These are phyloP conservation scores for Pheosia tremula DNA, from an alignment of 2,888 invertebrate species.

Conservation along the genomic window DNA sequence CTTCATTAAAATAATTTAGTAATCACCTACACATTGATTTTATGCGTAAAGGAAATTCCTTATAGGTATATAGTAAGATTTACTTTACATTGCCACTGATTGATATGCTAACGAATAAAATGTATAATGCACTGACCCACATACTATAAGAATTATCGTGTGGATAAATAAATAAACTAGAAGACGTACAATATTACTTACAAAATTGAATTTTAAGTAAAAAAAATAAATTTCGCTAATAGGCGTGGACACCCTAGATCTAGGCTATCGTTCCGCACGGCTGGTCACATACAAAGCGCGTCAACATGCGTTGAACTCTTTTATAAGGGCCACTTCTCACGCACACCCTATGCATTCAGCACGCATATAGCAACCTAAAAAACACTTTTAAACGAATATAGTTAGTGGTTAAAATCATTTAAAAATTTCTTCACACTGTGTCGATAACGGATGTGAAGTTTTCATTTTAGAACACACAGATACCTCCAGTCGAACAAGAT, in stretches of 20 bases:
- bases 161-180: not conserved
- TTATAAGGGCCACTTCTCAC: slow-evolving; percentile 76
- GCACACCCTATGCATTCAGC: slow-evolving; percentile 52
- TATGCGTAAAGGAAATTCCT: not conserved
- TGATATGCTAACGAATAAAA: slow-evolving; percentile 1
- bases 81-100: not conserved
- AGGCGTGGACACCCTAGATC: slow-evolving; percentile 50
- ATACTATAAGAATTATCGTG: not conserved
- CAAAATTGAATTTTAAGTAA: not conserved
- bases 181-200: not conserved
- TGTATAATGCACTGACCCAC: slow-evolving; percentile 8
- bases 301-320: slow-evolving; percentile 82
- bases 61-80: not conserved
- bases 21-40: slow-evolving; percentile 15
- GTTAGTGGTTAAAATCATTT: slow-evolving; percentile 54
- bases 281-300: slow-evolving; percentile 65
- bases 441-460: slow-evolving; percentile 63
- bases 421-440: slow-evolving; percentile 39
- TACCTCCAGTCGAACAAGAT: slow-evolving; percentile 48
- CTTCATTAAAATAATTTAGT: slow-evolving; percentile 23
- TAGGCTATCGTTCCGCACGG: slow-evolving; percentile 64
- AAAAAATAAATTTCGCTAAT: slow-evolving; percentile 4
- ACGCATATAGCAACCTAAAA: slow-evolving; percentile 45
- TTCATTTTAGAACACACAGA: slow-evolving; percentile 53
- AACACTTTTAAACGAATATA: slow-evolving; percentile 49